These are phyloP conservation scores for Xerus inauris DNA, from an alignment of 2,113 vertebrate species.

Conservation along the genomic window DNA sequence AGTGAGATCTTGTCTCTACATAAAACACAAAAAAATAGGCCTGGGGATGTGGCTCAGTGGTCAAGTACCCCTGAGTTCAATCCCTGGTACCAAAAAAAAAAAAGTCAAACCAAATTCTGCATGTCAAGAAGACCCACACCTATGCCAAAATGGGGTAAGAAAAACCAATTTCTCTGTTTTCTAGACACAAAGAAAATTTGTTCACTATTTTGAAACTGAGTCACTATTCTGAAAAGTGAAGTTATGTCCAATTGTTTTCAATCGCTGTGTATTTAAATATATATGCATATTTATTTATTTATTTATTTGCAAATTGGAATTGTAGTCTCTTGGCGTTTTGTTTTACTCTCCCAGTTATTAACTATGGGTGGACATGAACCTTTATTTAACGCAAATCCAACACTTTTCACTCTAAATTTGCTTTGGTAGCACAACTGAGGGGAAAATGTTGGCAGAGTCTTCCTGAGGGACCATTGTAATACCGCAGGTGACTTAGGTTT, in stretches of 20 bases:
- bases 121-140: neutral
- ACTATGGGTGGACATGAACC: neutral
- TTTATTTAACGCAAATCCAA: neutral
- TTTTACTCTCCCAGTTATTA: neutral
- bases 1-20: too few relatives aligned
- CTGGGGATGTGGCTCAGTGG: too few relatives aligned
- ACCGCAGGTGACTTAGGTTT: neutral
- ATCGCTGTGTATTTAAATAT: neutral
- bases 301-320: neutral
- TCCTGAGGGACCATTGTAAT: accelerated
- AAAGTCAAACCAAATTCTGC: neutral
- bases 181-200: neutral
- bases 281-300: too few relatives aligned
- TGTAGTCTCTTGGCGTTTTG: neutral
- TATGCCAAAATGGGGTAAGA: neutral
- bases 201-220: neutral
- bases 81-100: too few relatives aligned
- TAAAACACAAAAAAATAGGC: too few relatives aligned
- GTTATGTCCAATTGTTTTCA: neutral
- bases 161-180: constrained; percentile 6
- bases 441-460: neutral
- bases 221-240: neutral
- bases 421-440: neutral
- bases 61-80: too few relatives aligned
- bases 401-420: neutral